phyloP scores from a whole-genome alignment of 2,888 invertebrate species.

The Lacanobia oleracea region DNA sequence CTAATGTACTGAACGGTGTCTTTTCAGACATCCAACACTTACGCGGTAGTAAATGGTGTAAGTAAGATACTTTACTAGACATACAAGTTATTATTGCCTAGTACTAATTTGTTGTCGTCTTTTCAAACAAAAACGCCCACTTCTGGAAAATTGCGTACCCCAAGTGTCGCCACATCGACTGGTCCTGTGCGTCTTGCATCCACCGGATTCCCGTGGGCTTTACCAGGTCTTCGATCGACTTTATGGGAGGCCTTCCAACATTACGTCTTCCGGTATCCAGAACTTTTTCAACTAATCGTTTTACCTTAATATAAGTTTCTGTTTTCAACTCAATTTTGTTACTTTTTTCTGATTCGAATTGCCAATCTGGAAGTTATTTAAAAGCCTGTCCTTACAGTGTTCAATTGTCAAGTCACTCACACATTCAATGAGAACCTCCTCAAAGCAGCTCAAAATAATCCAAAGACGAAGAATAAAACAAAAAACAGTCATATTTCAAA shows the following conservation, averaged over 20 bases:
- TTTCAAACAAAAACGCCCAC: too few species aligned
- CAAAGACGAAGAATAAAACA: not conserved
- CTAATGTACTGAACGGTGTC: conserved; percentile 39
- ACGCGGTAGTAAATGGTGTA: too few species aligned
- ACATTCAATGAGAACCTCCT: not conserved
- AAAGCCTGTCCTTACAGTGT: not conserved
- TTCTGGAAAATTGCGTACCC: too few species aligned
- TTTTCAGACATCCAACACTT: conserved; percentile 29
- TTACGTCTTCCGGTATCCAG: too few species aligned
- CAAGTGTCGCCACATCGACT: too few species aligned
- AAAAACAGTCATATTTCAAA: conserved; percentile 7
- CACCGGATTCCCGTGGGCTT: not conserved
- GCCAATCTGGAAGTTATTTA: not conserved
- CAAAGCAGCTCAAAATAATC: not conserved
- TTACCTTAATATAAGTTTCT: too few species aligned
- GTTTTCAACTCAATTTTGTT: too few species aligned
- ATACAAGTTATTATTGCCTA: not conserved
- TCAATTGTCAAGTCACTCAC: not conserved
- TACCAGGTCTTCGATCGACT: not conserved
- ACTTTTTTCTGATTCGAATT: not conserved
- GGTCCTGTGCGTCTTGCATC: too few species aligned
- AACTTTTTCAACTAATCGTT: too few species aligned
- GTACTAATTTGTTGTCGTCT: too few species aligned
- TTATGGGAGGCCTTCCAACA: not conserved
- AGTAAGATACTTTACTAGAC: not conserved